Evolutionary conservation across 2,888 invertebrate genomes (phyloP), one percentile per base, ranked within the genome.

Genomic region (Fragum fragum): DNA sequence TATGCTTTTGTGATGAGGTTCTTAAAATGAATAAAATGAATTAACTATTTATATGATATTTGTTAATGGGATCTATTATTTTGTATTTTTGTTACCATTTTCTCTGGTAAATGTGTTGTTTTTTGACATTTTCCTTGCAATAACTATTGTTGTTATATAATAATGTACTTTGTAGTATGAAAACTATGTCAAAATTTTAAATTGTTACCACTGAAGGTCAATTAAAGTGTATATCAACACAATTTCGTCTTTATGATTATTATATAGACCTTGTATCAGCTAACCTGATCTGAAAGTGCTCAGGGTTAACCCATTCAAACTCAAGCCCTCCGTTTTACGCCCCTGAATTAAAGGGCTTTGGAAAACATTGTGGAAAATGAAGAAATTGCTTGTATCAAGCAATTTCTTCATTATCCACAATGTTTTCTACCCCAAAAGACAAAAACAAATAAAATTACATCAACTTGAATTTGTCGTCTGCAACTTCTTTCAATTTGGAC

Each of bases 141-240:
- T 63, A 36, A 36, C 16, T 63, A 63, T 32, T 63, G 63, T 63
- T 36, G 32, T 63, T 63, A 63, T 21, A 57, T 63, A 3, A 61
- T 29, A 14, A 63, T 63, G 63, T 63, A 28, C 14, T n/a, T 63
- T 63, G 63, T 63, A 63, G 63, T 63, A 63, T 63, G 9, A 63
- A 63, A 63, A n/a, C 21, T 36, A 63, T 63, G 63, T 63, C 63
- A 63, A 63, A 63, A 63, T 32, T 32, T 63, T 63, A 6, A 63
- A 63, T n/a, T 6, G 9, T 63, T 63, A 63, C 18, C 63, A 63
- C 36, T 36, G 63, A 63, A 28, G 63, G 63, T 63, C 63, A n/a
- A 63, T 63, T 63, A 63, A 63, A 63, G 63, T 63, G 63, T 63
- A 32, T 36, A 63, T 63, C 18, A 29, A 63, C 63, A 63, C 47